Evolutionary conservation across 2,113 vertebrate genomes (phyloP).

Genomic region (Trogon melanurus): DNA sequence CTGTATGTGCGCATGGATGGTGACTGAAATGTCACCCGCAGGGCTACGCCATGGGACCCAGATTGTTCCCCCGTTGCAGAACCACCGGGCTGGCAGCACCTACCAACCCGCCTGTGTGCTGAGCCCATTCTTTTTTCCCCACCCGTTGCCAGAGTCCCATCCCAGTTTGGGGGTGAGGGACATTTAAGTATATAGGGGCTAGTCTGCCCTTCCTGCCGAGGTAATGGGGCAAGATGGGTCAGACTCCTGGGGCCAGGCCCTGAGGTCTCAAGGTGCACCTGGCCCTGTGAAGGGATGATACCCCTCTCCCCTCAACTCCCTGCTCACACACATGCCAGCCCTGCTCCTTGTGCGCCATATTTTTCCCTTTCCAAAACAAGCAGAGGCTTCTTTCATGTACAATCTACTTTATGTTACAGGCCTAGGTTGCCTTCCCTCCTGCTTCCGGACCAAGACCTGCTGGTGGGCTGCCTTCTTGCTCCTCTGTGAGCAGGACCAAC

Average conservation of each 20-base stretch:
- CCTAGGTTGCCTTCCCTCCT: neutral
- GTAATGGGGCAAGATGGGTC: neutral
- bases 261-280: neutral
- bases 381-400: neutral
- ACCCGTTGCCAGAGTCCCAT: accelerated
- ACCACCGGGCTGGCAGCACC: neutral
- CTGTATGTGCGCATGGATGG: neutral
- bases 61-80: accelerated
- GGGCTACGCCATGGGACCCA: neutral
- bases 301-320: neutral
- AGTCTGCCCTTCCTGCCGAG: neutral
- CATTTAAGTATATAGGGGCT: too few relatives aligned
- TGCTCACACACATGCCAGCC: neutral
- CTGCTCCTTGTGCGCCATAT: neutral
- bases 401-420: constrained; percentile 36
- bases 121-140: neutral
- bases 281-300: neutral
- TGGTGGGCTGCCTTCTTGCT: neutral
- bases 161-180: neutral
- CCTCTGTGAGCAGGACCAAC: neutral
- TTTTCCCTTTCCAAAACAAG: constrained; percentile 25
- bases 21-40: neutral
- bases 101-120: accelerated
- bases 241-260: neutral
- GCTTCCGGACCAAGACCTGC: neutral